These are phyloP conservation scores for Drosophila colorata DNA, from an alignment of 2,888 invertebrate genomes.

Conservation along the genomic window DNA sequence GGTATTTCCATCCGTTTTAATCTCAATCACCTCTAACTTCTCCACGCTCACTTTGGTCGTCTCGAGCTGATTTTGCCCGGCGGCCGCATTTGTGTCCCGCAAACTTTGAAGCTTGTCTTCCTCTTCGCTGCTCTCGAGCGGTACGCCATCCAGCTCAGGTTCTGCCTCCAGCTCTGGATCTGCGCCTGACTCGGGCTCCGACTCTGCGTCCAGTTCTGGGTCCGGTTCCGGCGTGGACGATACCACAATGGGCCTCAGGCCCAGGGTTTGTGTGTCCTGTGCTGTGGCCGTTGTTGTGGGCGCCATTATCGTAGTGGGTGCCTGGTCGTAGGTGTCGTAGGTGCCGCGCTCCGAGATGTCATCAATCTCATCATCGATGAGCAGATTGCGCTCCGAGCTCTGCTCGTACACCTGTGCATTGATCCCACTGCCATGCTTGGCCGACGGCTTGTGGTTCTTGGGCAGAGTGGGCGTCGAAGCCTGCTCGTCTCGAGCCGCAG, in stretches of 20 bases:
- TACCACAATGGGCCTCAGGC: constrained; percentile 82
- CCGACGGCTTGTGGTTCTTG: constrained; percentile 55
- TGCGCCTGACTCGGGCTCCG: constrained; percentile 8
- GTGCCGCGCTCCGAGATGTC: constrained; percentile 81
- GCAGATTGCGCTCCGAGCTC: constrained; percentile 83
- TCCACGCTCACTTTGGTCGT: constrained; percentile 83
- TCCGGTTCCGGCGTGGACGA: constrained; percentile 74
- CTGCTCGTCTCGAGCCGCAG: constrained; percentile 79
- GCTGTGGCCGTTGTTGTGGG: constrained; percentile 44
- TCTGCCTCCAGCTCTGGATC: constrained; percentile 28
- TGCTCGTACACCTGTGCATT: constrained; percentile 83
- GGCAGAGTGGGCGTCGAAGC: constrained; percentile 50
- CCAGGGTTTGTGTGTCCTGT: constrained; percentile 63
- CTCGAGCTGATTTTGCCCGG: constrained; percentile 39
- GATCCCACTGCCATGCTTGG: constrained; percentile 70
- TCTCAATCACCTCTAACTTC: constrained; percentile 85
- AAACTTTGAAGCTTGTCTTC: constrained; percentile 59
- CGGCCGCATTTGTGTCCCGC: constrained; percentile 53
- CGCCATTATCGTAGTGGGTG: constrained; percentile 56
- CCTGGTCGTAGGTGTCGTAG: constrained; percentile 68
- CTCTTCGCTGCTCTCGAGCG: constrained; percentile 38
- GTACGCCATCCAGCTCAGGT: constrained; percentile 5
- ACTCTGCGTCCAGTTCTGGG: constrained; percentile 6
- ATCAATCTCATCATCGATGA: constrained; percentile 83
- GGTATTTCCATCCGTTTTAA: constrained; percentile 84